phyloP scores from a whole-genome alignment of 2,888 invertebrate species.

The Bembecia ichneumoniformis region DNA sequence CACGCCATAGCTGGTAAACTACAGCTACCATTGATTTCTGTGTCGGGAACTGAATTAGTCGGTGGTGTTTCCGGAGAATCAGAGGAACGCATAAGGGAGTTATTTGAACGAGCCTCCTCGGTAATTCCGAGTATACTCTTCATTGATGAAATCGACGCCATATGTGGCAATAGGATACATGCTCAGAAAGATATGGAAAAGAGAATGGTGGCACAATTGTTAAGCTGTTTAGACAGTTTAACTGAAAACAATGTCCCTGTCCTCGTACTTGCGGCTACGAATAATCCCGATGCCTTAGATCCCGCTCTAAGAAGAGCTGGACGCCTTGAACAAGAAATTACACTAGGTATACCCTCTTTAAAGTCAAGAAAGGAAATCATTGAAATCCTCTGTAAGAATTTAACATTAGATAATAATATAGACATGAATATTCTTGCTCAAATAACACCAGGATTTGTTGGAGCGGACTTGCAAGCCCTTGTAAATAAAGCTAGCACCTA shows the following conservation, averaged over 20 bases:
- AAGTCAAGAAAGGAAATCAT: slow-evolving; percentile 86
- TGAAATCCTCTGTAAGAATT: slow-evolving; percentile 76
- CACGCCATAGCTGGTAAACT: slow-evolving; percentile 90
- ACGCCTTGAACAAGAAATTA: slow-evolving; percentile 94
- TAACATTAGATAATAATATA: slow-evolving; percentile 79
- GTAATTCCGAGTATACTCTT: slow-evolving; percentile 88
- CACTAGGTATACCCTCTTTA: slow-evolving; percentile 93
- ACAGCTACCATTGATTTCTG: slow-evolving; percentile 85
- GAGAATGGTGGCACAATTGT: slow-evolving; percentile 92
- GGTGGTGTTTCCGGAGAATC: slow-evolving; percentile 97
- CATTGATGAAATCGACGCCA: slow-evolving; percentile 97
- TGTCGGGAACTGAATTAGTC: slow-evolving; percentile 93
- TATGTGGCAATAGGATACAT: slow-evolving; percentile 90
- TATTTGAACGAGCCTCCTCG: slow-evolving; percentile 87
- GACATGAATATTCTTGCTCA: slow-evolving; percentile 82
- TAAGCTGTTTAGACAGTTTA: slow-evolving; percentile 89
- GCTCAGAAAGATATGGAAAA: slow-evolving; percentile 97
- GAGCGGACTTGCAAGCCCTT: slow-evolving; percentile 91
- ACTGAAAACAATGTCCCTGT: slow-evolving; percentile 73
- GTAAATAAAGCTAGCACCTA: slow-evolving; percentile 90
- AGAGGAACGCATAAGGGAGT: slow-evolving; percentile 90
- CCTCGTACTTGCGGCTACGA: slow-evolving; percentile 95
- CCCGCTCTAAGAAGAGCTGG: slow-evolving; percentile 93
- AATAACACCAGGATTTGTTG: slow-evolving; percentile 95
- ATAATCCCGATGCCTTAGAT: slow-evolving; percentile 92